Percentiles rank a stretch among this genome's conserved stretches.
These are phyloP conservation scores for Nothoprocta pentlandii DNA, from an alignment of 2,113 vertebrate species.

Conservation along the genomic window DNA sequence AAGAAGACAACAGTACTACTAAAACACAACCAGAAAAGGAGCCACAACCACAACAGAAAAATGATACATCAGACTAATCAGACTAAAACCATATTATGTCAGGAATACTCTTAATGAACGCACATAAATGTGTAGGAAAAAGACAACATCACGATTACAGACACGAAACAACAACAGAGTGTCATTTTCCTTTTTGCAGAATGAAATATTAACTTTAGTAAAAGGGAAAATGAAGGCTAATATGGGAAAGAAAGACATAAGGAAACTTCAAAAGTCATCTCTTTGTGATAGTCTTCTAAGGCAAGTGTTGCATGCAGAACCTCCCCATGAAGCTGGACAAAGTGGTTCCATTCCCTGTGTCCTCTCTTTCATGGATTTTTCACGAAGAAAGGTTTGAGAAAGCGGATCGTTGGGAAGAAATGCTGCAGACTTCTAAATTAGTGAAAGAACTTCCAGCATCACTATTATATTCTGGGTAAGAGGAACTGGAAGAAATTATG, in stretches of 20 bases:
- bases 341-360: background rate
- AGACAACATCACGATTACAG: background rate
- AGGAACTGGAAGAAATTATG: slow-evolving; percentile 93
- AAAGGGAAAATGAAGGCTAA: slow-evolving; percentile 7
- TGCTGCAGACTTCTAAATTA: slow-evolving; percentile 96
- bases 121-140: background rate
- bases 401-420: slow-evolving; percentile 91
- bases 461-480: slow-evolving; percentile 90
- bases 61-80: background rate
- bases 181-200: slow-evolving; percentile 1
- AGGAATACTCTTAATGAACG: background rate
- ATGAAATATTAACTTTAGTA: slow-evolving; percentile 16
- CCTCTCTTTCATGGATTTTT: slow-evolving; percentile 61
- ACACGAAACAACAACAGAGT: background rate
- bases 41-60: background rate
- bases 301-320: slow-evolving; percentile 44
- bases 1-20: background rate
- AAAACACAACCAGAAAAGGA: background rate
- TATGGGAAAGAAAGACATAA: background rate
- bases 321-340: background rate
- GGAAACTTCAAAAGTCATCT: slow-evolving; percentile 27
- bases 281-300: slow-evolving; percentile 47
- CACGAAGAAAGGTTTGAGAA: slow-evolving; percentile 91
- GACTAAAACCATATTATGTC: background rate
- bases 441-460: slow-evolving; percentile 95